phyloP scores from a whole-genome alignment of 2,888 invertebrate genomes.

The Drosophila paranaensis region DNA sequence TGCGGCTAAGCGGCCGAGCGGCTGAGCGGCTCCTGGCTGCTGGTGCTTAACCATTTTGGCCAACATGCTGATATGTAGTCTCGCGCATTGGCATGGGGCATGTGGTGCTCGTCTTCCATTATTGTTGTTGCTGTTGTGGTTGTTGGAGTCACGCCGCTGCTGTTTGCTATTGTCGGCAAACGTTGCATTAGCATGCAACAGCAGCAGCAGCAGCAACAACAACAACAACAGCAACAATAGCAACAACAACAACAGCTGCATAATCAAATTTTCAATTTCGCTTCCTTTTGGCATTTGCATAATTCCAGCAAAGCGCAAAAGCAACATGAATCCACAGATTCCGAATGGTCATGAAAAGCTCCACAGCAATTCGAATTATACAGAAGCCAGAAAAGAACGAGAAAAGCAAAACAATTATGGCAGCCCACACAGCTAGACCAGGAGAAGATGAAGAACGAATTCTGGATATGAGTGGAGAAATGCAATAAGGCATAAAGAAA shows the following conservation, averaged over 20 bases:
- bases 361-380: background rate
- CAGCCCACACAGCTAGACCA: constrained; percentile 8
- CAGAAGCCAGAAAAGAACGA: background rate
- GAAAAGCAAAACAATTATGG: constrained; percentile 2
- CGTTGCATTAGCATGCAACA: constrained; percentile 58
- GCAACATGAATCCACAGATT: constrained; percentile 6
- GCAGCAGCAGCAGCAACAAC: no score
- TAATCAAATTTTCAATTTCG: constrained; percentile 64
- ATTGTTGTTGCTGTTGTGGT: constrained; percentile 22
- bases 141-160: constrained; percentile 57
- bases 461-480: background rate
- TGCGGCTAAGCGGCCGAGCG: constrained; percentile 12
- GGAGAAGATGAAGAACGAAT: background rate
- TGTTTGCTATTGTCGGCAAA: constrained; percentile 58
- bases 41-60: constrained; percentile 19
- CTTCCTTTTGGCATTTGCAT: constrained; percentile 58
- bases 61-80: constrained; percentile 24
- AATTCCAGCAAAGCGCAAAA: constrained; percentile 45
- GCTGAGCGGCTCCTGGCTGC: constrained; percentile 5
- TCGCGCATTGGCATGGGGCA: constrained; percentile 36
- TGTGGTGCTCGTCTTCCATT: constrained; percentile 27
- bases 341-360: constrained; percentile 23
- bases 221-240: constrained; percentile 9
- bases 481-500: background rate
- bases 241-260: constrained; percentile 37